A percentile compares a stretch with the other conserved stretches of the same genome.
Conservation (phyloP, 2,113 vertebrate species). For the Campylorhamphus procurvoides region DNA sequence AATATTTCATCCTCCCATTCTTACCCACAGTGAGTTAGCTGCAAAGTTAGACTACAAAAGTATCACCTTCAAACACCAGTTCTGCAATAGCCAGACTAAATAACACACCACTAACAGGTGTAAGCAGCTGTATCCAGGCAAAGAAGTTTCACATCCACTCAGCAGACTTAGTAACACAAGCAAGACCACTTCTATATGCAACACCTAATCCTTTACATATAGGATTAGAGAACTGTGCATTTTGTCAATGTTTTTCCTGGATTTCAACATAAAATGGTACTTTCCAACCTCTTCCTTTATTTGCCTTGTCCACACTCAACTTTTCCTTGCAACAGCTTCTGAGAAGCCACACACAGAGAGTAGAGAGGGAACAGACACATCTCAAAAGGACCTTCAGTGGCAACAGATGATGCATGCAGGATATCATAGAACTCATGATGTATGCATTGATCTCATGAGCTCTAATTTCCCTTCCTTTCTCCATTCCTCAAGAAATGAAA, state of each 20-base stretch:
- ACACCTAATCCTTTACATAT: background rate
- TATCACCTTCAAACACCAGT: background rate
- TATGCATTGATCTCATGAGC: background rate
- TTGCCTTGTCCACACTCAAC: background rate
- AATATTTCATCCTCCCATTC: background rate
- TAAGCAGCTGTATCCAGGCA: background rate
- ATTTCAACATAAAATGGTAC: background rate
- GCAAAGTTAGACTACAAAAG: background rate
- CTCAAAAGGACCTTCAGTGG: background rate
- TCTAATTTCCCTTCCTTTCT: background rate
- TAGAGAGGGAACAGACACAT: background rate
- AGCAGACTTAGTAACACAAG: background rate
- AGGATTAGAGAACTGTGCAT: background rate
- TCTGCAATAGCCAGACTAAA: background rate
- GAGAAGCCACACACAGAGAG: background rate
- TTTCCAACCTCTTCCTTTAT: background rate
- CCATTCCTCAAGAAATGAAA: background rate
- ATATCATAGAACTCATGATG: background rate
- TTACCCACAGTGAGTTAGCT: background rate
- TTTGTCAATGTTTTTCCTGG: background rate
- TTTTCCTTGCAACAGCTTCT: background rate
- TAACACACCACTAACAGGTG: background rate
- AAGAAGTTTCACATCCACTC: background rate
- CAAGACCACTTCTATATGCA: background rate
- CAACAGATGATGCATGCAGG: background rate